Percentiles rank a stretch among this genome's conserved stretches.
These are phyloP conservation scores for Lethenteron reissneri DNA, from an alignment of 2,113 vertebrate species.

Conservation along the genomic window DNA sequence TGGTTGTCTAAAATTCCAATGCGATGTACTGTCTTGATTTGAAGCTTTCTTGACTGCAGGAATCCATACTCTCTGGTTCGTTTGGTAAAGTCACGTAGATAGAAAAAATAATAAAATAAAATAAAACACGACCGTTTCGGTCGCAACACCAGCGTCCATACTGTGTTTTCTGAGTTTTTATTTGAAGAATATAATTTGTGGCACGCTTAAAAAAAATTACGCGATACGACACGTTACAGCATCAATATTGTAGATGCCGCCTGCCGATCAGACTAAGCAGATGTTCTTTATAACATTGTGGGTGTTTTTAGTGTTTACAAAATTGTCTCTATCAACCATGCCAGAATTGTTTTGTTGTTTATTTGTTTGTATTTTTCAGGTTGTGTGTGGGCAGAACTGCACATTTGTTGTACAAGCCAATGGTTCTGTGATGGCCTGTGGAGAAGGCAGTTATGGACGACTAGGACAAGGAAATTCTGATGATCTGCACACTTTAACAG, in stretches of 20 bases:
- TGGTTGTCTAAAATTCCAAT: no score
- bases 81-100: no score
- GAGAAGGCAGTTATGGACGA: slow-evolving; percentile 45
- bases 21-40: no score
- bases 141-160: no score
- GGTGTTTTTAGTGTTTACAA: neutral
- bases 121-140: no score
- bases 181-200: no score
- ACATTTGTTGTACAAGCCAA: slow-evolving; percentile 51
- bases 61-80: no score
- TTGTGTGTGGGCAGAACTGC: slow-evolving; percentile 47
- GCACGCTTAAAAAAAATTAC: no score
- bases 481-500: slow-evolving; percentile 42
- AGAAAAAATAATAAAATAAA: no score
- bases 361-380: slow-evolving; percentile 16
- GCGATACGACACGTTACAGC: neutral
- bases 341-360: slow-evolving; percentile 12
- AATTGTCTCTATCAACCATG: slow-evolving; percentile 1
- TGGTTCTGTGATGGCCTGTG: slow-evolving; percentile 42
- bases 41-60: no score
- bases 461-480: slow-evolving; percentile 51
- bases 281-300: neutral
- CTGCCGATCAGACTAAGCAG: no score
- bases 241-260: neutral
- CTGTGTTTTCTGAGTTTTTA: no score